Evolutionary conservation across 1,140 invertebrate genomes (phyloP).

Genomic region (Atta colombica): DNA sequence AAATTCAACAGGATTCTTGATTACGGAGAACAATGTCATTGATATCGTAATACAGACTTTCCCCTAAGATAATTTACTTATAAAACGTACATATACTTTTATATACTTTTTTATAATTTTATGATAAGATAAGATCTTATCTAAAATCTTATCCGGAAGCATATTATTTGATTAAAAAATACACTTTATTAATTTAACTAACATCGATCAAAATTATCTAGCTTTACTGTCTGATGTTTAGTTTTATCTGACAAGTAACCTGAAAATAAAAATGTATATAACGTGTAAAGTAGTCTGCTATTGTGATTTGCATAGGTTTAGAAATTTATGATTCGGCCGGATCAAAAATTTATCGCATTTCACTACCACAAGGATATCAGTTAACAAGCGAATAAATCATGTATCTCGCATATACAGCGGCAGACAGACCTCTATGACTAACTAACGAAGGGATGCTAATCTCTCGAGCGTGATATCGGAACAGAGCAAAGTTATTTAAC

Average conservation of each 20-base stretch:
- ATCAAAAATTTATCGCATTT: constrained; percentile 24
- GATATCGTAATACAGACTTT: background rate
- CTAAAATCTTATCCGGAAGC: background rate
- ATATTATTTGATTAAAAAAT: background rate
- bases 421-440: background rate
- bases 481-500: constrained; percentile 64
- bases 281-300: background rate
- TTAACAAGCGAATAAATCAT: constrained; percentile 7
- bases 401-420: background rate
- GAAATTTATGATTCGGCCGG: background rate
- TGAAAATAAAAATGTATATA: background rate
- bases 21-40: background rate
- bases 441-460: constrained; percentile 51
- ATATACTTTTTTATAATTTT: constrained; percentile 1
- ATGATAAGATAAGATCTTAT: constrained; percentile 49
- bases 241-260: background rate
- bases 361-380: background rate
- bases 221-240: background rate
- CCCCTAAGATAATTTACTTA: constrained; percentile 34
- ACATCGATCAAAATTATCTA: background rate
- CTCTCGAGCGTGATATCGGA: constrained; percentile 43
- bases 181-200: background rate
- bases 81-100: constrained; percentile 14
- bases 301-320: background rate
- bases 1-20: background rate